A percentile compares a stretch with the other conserved stretches of the same genome.
Evolutionary conservation across 2,797 vertebrate genomes (phyloP).

Genomic region (Tragelaphus eurycerus): DNA sequence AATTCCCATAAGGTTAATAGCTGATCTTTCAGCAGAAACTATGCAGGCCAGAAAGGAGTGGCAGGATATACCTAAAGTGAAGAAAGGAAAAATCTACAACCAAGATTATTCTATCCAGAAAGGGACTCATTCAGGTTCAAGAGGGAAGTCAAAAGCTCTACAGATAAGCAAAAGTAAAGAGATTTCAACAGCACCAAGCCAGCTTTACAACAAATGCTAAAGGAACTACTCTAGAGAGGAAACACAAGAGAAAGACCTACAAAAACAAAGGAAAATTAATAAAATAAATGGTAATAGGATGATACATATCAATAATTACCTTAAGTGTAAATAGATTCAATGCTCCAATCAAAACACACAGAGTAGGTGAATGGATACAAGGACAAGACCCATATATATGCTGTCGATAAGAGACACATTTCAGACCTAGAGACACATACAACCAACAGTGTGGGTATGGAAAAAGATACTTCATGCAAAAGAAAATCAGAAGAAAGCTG

Average conservation of each 20-base stretch:
- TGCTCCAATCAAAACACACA: background rate
- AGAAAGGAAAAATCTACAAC: background rate
- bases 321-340: background rate
- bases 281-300: background rate
- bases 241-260: background rate
- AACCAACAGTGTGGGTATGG: background rate
- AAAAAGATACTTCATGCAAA: background rate
- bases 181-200: background rate
- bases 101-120: background rate
- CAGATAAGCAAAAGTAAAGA: background rate
- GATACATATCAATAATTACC: background rate
- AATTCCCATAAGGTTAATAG: background rate
- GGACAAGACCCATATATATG: background rate
- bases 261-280: background rate
- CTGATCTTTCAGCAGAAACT: background rate
- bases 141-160: background rate
- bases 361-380: background rate
- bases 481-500: background rate
- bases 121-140: background rate
- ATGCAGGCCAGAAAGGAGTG: background rate
- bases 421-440: background rate
- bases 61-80: background rate
- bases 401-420: background rate
- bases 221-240: background rate
- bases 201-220: background rate